Evolutionary conservation across 2,888 invertebrate species (phyloP), one percentile per base, ranked within the genome.

Genomic region (Lithophane ornitopus): DNA sequence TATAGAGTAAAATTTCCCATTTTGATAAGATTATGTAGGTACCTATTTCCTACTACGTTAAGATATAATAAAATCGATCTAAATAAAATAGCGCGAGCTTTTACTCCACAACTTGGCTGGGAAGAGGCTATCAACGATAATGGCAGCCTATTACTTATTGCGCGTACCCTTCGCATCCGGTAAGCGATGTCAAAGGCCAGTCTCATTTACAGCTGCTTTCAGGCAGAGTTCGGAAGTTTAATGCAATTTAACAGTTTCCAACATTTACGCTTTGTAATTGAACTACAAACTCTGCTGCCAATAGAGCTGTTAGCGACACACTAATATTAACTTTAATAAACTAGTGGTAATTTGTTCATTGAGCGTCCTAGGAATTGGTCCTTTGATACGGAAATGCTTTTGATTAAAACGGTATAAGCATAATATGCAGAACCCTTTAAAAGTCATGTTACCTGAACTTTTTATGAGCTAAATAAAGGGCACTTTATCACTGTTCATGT

Each of bases 161-260:
- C 54, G n/a, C 54, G 78, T 66, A 34, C 61, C 56, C 72, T 83
- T 39, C 61, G 56, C 63, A 70, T 72, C 72, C 72, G n/a, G 66
- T 74, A 58, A 84, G 59, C 67, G 66, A 74, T 70, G 80, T 56
- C 56, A 68, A 80, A 80, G 70, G 84, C 65, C 71, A 66, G 56
- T 72, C 67, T 85, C 76, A 85, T 72, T 85, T 76, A 70, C 63
- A 70, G 56, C 58, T 67, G 76, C 70, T 76, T 70, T 68, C 75
- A 84, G 67, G 58, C 59, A 26, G 12, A 59, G 58, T 72, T 84
- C 54, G 66, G 70, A 85, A 76, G 76, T 73, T 82, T 46, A 76
- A 82, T 85, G 70, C 81, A 72, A 85, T 85, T 84, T 84, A 61
- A 76, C 72, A 67, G 81, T 85, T 73, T 68, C 59, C 34, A 76